Evolutionary conservation across 1,140 invertebrate species (phyloP), one percentile per base, ranked within the genome.

Genomic region (Eriocheir sinensis): DNA sequence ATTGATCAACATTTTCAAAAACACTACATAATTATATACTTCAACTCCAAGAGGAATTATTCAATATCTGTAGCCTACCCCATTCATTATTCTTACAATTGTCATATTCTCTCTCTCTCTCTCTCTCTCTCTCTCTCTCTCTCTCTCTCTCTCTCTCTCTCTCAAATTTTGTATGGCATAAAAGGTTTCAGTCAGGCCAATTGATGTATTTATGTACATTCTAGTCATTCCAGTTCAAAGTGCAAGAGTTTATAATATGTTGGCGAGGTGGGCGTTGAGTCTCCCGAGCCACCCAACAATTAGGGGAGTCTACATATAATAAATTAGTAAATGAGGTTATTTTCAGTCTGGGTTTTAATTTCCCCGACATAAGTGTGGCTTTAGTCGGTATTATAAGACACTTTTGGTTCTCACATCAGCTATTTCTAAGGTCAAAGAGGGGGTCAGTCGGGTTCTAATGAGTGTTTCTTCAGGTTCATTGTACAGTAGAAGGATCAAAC

Each of bases 211-310:
- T n/a, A 72, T 48, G 60, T 72, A n/a, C 21, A 72, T n/a, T 72
- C 60, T 72, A 72, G 60, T 72, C 60, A 72, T 72, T 72, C 60
- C 60, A n/a, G 60, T 53, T 27, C 60, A 72, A 72, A 72, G 27
- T n/a, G 27, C 60, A 72, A 4, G 27, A 72, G 60, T 72, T 12
- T 21, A n/a, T 17, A n/a, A 72, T 12, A n/a, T 72, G 60, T 21
- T 72, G 60, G n/a, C 60, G 6, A 72, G 60, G 15, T 48, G 15
- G 44, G 4, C 4, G n/a, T 8, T 72, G 60, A 21, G n/a, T 72
- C n/a, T 72, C 60, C n/a, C 1, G n/a, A 21, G 21, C n/a, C 21
- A 72, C 60, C 60, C 27, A 3, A 21, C 27, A 72, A 72, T 21
- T n/a, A n/a, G n/a, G n/a, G n/a, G n/a, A n/a, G n/a, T n/a, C n/a